These are phyloP conservation scores for Ctenopoma kingsleyae DNA, from an alignment of 2,797 vertebrate genomes.

Conservation along the genomic window DNA sequence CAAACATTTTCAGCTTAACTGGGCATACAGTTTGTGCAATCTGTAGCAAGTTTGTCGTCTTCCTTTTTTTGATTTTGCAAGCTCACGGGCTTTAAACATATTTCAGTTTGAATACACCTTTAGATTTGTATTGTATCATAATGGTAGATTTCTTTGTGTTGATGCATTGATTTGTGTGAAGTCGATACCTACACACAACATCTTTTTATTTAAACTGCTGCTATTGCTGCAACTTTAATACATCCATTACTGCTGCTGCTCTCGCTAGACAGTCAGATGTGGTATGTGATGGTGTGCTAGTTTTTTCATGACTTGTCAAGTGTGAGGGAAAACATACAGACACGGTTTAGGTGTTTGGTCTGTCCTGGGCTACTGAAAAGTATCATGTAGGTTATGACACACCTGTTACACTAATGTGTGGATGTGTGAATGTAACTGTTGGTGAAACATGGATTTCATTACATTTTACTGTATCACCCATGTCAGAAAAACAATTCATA, in stretches of 20 bases:
- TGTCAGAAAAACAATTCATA: background rate
- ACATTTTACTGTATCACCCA: slow-evolving; percentile 5
- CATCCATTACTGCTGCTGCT: background rate
- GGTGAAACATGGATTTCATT: slow-evolving; percentile 18
- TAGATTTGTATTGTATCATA: no score
- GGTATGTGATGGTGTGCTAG: background rate
- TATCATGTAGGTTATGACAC: slow-evolving; percentile 33
- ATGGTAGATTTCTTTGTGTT: no score
- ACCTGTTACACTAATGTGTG: slow-evolving; percentile 30
- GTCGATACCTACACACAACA: no score
- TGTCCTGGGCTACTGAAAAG: slow-evolving; percentile 27
- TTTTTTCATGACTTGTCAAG: no score
- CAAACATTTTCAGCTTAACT: no score
- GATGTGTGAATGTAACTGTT: slow-evolving; percentile 40
- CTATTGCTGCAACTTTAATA: background rate
- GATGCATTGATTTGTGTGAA: no score
- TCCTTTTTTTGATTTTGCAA: background rate
- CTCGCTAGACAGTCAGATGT: slow-evolving; percentile 5
- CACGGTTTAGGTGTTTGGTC: slow-evolving; percentile 26
- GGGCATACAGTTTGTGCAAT: no score
- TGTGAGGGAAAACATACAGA: slow-evolving; percentile 24
- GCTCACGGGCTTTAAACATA: no score
- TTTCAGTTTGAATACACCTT: no score
- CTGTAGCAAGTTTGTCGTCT: no score
- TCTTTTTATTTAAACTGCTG: background rate